Conservation (phyloP, 2,113 vertebrate species). For the Saguinus midas region DNA sequence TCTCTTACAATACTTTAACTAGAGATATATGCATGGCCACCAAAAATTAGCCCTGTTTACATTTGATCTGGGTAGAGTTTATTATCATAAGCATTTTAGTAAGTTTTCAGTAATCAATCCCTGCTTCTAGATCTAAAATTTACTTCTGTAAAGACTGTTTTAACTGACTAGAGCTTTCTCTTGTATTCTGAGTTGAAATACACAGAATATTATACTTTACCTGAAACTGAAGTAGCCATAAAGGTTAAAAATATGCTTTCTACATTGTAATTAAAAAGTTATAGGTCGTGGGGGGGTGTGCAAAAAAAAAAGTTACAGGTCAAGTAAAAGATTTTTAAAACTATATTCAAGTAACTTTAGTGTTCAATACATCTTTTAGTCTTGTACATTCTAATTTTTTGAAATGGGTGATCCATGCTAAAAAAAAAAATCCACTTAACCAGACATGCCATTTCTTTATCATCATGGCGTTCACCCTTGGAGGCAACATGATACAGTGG, state of each 20-base stretch:
- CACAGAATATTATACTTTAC: neutral
- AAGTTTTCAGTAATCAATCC: constrained; percentile 30
- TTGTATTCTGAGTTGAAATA: neutral
- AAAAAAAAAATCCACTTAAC: neutral
- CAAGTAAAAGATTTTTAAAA: constrained; percentile 16
- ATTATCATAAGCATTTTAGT: neutral
- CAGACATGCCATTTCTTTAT: neutral
- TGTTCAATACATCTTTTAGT: neutral
- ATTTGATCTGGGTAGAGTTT: neutral
- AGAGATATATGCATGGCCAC: neutral
- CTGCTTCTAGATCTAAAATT: neutral
- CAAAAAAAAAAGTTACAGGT: neutral
- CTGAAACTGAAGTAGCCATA: neutral
- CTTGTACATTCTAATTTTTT: neutral
- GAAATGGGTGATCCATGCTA: neutral
- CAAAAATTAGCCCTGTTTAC: neutral
- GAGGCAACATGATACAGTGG: neutral
- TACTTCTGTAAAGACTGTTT: constrained; percentile 25
- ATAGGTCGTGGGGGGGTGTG: neutral
- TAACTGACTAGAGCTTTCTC: constrained; percentile 17
- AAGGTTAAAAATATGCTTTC: constrained; percentile 11
- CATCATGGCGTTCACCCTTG: neutral
- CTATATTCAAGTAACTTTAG: neutral
- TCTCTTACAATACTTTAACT: neutral
- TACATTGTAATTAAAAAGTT: constrained; percentile 30